Base-by-base conservation (phyloP, 2,113 vertebrate genomes). In the Pseudopodoces humilis region DNA sequence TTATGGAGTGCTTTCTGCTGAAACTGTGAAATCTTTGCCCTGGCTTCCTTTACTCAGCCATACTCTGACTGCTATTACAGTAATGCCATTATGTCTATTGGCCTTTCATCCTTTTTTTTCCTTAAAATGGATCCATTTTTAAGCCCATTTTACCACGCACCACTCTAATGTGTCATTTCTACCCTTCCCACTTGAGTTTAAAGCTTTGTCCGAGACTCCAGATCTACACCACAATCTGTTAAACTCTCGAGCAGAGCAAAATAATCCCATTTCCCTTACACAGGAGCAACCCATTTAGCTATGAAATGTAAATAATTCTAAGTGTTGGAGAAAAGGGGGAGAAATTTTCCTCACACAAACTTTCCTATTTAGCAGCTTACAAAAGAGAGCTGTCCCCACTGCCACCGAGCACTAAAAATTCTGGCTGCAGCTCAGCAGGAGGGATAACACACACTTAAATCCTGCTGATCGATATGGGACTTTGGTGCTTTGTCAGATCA, bases 281-380 rank as follows among this genome's bases (percentile, higher is more conserved):
- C 11, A 27, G 63, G n/a, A 82, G 46, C 35, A 47, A 72, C 24
- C 31, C 28, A 4, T 44, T 84, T 37, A 12, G 37, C 87, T 83
- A 47, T 41, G 84, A 95, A 96, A 92, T 90, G 70, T 35, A 87
- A 95, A 95, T 80, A 92, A 70, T 85, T 74, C 35, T 5, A 37
- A 92, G 19, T 41, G 59, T 33, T 79, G 75, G 39, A 72, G 43
- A 62, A 72, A 76, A 0, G 11, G 7, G 39, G 20, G 52, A 58
- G 49, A 65, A 59, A 43, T 76, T 58, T 77, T 77, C 60, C 35
- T 17, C 24, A 23, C 13, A 11, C 27, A 19, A 22, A 44, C 58
- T 60, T 50, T 64, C 19, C 33, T 44, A 2, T 87, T 79, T 68
- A 70, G n/a, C 18, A 81, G 8, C 37, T 88, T 16, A 63, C 28